Percentiles rank a stretch among this genome's conserved stretches.
Conservation (phyloP, 2,888 invertebrate genomes). For the Philaethria dido region DNA sequence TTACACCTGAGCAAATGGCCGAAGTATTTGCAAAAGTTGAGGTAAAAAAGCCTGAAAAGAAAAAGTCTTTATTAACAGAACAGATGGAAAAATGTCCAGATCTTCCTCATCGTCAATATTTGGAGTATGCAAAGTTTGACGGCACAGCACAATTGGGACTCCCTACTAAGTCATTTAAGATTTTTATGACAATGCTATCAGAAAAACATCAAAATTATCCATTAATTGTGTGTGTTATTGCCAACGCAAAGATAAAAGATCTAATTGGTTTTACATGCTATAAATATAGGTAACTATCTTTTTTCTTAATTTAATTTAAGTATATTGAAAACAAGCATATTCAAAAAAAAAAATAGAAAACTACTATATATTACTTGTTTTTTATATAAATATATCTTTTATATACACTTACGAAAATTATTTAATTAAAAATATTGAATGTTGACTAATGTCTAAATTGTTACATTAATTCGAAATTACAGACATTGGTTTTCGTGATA, state of each 20-base stretch:
- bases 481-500: no score
- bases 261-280: conserved; percentile 96
- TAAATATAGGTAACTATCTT: conserved; percentile 86
- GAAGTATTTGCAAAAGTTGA: conserved; percentile 83
- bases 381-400: no score
- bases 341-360: no score
- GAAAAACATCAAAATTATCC: conserved; percentile 93
- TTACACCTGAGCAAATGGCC: conserved; percentile 83
- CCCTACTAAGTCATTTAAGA: conserved; percentile 92
- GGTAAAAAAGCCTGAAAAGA: conserved; percentile 59
- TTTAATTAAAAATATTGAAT: no score
- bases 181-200: conserved; percentile 94
- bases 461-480: no score
- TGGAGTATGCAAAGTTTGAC: conserved; percentile 95
- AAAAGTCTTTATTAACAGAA: conserved; percentile 88
- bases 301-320: background rate
- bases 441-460: no score
- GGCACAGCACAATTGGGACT: conserved; percentile 92
- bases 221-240: conserved; percentile 90
- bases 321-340: no score
- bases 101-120: conserved; percentile 92
- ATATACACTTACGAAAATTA: no score
- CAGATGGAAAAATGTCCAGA: conserved; percentile 90
- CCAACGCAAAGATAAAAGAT: conserved; percentile 94
- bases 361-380: no score